These are phyloP conservation scores for Allygus modestus DNA, from an alignment of 2,888 invertebrate species.

Conservation along the genomic window DNA sequence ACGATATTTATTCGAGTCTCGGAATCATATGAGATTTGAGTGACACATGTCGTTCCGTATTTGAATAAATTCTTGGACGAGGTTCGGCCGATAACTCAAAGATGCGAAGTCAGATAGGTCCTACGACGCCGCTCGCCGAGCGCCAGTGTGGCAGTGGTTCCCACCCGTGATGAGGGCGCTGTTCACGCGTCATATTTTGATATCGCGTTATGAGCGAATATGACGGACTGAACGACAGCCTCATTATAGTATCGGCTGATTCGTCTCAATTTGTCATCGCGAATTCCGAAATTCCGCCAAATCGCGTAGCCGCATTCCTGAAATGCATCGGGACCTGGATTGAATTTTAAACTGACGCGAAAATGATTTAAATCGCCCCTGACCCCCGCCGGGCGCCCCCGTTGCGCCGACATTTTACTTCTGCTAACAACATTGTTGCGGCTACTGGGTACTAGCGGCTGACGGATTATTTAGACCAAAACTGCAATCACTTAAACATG, in stretches of 20 bases:
- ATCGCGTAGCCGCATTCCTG: conserved; percentile 26
- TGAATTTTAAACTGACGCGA: conserved; percentile 39
- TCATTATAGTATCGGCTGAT: conserved; percentile 34
- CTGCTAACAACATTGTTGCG: neutral
- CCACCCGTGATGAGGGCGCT: neutral
- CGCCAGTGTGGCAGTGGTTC: too few relatives aligned
- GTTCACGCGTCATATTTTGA: neutral
- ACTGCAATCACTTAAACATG: too few relatives aligned
- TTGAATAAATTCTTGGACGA: conserved; percentile 50
- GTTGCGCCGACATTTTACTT: neutral
- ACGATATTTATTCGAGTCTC: conserved; percentile 29
- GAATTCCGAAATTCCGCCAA: conserved; percentile 35
- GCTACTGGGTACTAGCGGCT: neutral
- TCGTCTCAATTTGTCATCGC: conserved; percentile 35
- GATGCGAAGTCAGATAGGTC: neutral
- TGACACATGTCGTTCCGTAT: conserved; percentile 18
- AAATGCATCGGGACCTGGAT: neutral
- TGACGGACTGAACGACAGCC: neutral
- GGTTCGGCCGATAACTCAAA: conserved; percentile 33
- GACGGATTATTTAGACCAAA: neutral
- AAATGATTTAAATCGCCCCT: neutral
- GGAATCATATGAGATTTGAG: conserved; percentile 34
- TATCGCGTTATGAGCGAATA: conserved; percentile 10
- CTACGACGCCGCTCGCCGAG: neutral
- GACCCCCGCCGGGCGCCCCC: neutral